These are phyloP conservation scores for Nymphalis c-album DNA, from an alignment of 2,888 invertebrate genomes.

Conservation along the genomic window DNA sequence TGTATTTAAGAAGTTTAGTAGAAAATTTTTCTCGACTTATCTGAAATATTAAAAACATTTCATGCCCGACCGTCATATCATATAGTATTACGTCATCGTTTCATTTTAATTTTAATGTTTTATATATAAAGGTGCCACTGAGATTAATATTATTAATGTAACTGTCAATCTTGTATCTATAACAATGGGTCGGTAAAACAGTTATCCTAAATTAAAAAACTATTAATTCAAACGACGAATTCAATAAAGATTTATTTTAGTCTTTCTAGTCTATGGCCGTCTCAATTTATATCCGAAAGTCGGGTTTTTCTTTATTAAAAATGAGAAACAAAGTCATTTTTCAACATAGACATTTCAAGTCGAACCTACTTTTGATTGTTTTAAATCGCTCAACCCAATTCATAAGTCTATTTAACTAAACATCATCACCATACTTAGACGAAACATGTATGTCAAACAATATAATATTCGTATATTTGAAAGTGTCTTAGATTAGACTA, in stretches of 20 bases:
- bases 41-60: not conserved
- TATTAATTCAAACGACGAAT: too few species aligned
- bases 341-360: too few species aligned
- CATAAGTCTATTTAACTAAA: not conserved
- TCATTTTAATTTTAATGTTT: not conserved
- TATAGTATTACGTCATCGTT: not conserved
- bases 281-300: too few species aligned
- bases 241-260: too few species aligned
- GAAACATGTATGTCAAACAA: not conserved
- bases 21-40: conserved; percentile 10
- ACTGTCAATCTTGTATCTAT: not conserved
- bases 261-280: too few species aligned
- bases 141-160: conserved; percentile 10
- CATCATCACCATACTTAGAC: not conserved
- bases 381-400: too few species aligned
- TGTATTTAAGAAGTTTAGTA: conserved; percentile 22
- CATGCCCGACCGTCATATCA: not conserved
- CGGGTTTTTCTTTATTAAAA: too few species aligned
- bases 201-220: not conserved
- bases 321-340: too few species aligned
- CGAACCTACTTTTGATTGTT: too few species aligned
- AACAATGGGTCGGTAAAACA: not conserved
- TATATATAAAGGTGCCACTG: conserved; percentile 12
- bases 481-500: conserved; percentile 35
- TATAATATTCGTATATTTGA: conserved; percentile 16